Evolutionary conservation across 2,888 invertebrate genomes (phyloP), one percentile per base, ranked within the genome.

Genomic region (Andrena praecox): DNA sequence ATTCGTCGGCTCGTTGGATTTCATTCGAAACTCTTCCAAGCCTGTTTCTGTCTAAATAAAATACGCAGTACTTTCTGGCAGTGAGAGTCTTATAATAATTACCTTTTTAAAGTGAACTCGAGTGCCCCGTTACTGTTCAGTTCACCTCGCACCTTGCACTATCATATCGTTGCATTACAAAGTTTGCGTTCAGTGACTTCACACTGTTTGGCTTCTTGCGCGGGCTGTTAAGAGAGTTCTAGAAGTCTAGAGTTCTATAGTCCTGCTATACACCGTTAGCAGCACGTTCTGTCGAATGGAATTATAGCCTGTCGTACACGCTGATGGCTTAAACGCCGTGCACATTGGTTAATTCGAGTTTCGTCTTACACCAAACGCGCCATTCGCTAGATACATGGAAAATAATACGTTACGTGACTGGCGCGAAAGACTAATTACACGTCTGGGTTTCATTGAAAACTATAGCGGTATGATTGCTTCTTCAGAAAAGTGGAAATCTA

Each of bases 131-230:
- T n/a, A 48, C 20, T n/a, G 24, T 7, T 8, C 27, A 35, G 50
- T 52, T 63, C 10, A 27, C n/a, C 6, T n/a, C 12, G 31, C 48
- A n/a, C 29, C 8, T 8, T 12, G 20, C 52, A 10, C 4, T 10
- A 6, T 63, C 24, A 64, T 72, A 35, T 52, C 50, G 12, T 64
- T 33, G 5, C 33, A 63, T 52, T 63, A 63, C 27, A 27, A 72
- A 64, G 24, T 63, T 62, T 16, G 16, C 16, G 31, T 48, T 20
- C 50, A 71, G 31, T 33, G 33, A 62, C 35, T 62, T 62, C 33
- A 31, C 62, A 33, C 52, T 64, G 12, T 72, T 52, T 27, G 52
- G 52, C 33, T 72, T 72, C 64, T 27, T 35, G 33, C 71, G 20
- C 20, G n/a, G 6, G 20, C 29, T 5, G 16, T 60, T 29, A n/a